Percentiles rank a stretch among this genome's conserved stretches.
Conservation (phyloP, 64 coral and sea anemone genomes). For the Stylophora pistillata region DNA sequence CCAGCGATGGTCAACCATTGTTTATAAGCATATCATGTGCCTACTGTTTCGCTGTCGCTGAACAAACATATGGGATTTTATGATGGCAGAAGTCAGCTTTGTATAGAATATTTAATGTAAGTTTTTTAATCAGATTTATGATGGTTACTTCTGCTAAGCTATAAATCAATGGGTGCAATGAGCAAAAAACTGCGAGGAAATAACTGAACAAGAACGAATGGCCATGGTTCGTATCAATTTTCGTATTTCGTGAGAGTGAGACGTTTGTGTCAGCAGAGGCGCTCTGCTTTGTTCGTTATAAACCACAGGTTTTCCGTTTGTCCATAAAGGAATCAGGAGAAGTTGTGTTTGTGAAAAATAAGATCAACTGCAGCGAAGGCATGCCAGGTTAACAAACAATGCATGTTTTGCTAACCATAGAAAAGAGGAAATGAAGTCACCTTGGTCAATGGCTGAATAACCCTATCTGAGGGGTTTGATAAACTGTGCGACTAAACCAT, state of each 20-base stretch:
- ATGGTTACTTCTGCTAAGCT: too few species aligned
- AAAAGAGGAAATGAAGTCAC: slow-evolving; percentile 34
- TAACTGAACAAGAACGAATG: not conserved
- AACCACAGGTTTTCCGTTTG: not conserved
- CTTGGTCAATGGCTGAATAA: not conserved
- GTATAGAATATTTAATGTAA: too few species aligned
- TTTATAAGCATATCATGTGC: not conserved
- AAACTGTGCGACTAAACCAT: not conserved
- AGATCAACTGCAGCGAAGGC: not conserved
- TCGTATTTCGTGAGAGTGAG: not conserved
- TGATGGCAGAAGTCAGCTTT: too few species aligned
- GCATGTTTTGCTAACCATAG: slow-evolving; percentile 20
- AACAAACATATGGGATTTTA: too few species aligned
- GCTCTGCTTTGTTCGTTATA: not conserved
- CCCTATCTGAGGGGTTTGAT: slow-evolving; percentile 32
- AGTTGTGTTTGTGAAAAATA: not conserved
- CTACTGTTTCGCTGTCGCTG: too few species aligned
- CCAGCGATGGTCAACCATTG: not conserved
- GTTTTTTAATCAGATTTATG: too few species aligned
- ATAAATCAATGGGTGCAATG: too few species aligned
- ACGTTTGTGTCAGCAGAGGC: not conserved
- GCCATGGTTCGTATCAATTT: not conserved
- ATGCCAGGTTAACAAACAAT: slow-evolving; percentile 34
- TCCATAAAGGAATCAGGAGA: not conserved
- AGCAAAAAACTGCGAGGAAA: not conserved